Base-by-base conservation (phyloP, 1,140 invertebrate genomes). In the Papilio machaon region DNA sequence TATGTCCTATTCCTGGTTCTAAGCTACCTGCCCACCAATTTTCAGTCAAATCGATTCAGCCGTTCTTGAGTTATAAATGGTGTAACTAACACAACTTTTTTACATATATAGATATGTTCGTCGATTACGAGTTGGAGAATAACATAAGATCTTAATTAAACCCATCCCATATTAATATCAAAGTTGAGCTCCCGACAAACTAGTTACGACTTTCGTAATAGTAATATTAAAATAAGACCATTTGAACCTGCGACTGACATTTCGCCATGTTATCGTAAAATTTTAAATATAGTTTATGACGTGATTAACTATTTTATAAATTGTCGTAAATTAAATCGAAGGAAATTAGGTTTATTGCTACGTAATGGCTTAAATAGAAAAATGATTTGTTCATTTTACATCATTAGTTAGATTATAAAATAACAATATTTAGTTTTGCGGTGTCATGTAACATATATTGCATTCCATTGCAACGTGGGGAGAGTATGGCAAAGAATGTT, bases 401-500 rank as follows among this genome's bases (percentile, higher is more conserved):
- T 54, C 52, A n/a, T 58, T 58, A 58, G 54, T 58, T 58, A 58
- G n/a, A 58, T n/a, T 58, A 19, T 58, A 58, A 58, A 58, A 17
- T 58, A 17, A 19, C 54, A 7, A 9, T 58, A 10, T 58, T n/a
- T n/a, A 58, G 6, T 58, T 58, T 58, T 58, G 19, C 54, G 54
- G n/a, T 58, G 6, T 19, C 54, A 49, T 49, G 13, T 58, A 19
- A 58, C 54, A 23, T 49, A 23, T 47, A 49, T 75, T 75, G 19
- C 46, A 5, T 1, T 46, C 1, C n/a, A 30, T n/a, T 43, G 38
- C 47, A 75, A 10, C 7, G 23, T 30, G 6, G 46, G 43, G 43
- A 23, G 73, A 30, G 23, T 17, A 52, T 6, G 47, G 47, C 74
- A 19, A 76, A 76, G 74, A 54, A 76, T 76, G 74, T 52, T 15